These are phyloP conservation scores for Lytechinus variegatus DNA, from an alignment of 35 echinoderm and acorn worm species.

Conservation along the genomic window DNA sequence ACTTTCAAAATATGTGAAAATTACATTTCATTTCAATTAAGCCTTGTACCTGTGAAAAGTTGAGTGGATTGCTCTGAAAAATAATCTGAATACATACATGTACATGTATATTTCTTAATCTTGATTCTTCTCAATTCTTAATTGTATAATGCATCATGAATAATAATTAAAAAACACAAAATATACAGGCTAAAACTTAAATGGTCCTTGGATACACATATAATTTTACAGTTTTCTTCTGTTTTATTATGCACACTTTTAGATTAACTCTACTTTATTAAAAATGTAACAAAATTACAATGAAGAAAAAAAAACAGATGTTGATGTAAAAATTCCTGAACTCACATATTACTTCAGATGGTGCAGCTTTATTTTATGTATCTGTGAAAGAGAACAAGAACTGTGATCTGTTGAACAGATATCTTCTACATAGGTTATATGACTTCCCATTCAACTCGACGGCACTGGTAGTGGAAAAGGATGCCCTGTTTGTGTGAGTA, in stretches of 20 bases:
- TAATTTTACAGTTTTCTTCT: background rate
- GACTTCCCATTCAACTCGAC: conserved; percentile 90
- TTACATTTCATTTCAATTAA: too few relatives aligned
- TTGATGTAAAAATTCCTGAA: conserved; percentile 38
- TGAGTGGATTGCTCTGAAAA: too few relatives aligned
- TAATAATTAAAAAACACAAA: too few relatives aligned
- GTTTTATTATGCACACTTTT: background rate
- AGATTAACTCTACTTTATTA: background rate
- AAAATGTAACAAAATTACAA: too few relatives aligned
- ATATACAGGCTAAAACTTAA: too few relatives aligned
- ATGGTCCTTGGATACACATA: too few relatives aligned
- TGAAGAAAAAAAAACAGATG: background rate
- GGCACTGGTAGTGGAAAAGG: conserved; percentile 97
- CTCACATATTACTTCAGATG: conserved; percentile 66
- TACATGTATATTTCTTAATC: too few relatives aligned
- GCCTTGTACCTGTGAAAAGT: too few relatives aligned
- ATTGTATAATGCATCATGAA: too few relatives aligned
- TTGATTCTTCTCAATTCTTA: too few relatives aligned
- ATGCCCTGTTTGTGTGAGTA: conserved; percentile 99
- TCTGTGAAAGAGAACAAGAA: conserved; percentile 99
- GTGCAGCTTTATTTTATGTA: conserved; percentile 97
- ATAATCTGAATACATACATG: too few relatives aligned
- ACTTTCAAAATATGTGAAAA: too few relatives aligned
- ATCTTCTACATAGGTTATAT: conserved; percentile 99
- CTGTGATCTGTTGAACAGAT: conserved; percentile 97